A percentile compares a stretch with the other conserved stretches of the same genome.
Conservation (phyloP, 2,797 vertebrate species). For the Cebuella pygmaea region DNA sequence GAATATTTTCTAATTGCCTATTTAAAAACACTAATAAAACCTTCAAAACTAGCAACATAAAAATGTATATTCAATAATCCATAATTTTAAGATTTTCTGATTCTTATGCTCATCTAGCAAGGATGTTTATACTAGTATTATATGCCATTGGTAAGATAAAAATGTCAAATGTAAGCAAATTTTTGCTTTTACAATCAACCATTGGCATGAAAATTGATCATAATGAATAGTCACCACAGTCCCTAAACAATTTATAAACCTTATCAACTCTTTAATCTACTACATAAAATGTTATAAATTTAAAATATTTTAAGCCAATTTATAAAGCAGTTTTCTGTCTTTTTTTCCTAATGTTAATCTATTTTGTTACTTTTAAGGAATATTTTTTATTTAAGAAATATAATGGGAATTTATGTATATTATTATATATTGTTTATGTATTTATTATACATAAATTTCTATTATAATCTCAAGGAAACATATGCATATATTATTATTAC, state of each 20-base stretch:
- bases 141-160: neutral
- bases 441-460: neutral
- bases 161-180: neutral
- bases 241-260: neutral
- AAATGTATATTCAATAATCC: neutral
- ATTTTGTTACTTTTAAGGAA: neutral
- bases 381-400: neutral
- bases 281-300: neutral
- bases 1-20: neutral
- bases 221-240: neutral
- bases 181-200: neutral
- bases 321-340: neutral
- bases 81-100: conserved; percentile 13
- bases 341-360: neutral
- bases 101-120: neutral
- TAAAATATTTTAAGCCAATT: neutral
- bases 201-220: neutral
- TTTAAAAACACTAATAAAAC: neutral
- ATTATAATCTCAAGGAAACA: neutral
- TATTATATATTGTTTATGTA: neutral
- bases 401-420: neutral
- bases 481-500: neutral
- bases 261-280: neutral
- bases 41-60: neutral
- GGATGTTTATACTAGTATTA: neutral